phyloP scores from a whole-genome alignment of 2,113 vertebrate species.

The Toxotes jaculatrix region DNA sequence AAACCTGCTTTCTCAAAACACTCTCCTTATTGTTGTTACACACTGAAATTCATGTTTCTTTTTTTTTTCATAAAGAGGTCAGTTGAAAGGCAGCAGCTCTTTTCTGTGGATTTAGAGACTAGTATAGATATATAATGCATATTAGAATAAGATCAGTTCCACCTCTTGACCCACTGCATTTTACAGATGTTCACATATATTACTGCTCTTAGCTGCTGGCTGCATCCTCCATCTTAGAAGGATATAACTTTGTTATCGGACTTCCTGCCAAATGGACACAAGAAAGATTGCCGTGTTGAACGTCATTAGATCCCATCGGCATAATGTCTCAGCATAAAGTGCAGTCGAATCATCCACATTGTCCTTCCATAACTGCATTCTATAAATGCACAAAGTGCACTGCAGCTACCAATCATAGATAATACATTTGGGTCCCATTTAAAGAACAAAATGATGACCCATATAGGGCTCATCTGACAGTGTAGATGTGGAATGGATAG shows the following conservation, averaged over 20 bases:
- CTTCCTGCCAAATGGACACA: conserved; percentile 69
- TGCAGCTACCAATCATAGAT: conserved; percentile 57
- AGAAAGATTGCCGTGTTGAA: conserved; percentile 65
- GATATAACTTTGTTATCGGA: conserved; percentile 57
- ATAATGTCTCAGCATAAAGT: conserved; percentile 69
- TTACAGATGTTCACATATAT: conserved; percentile 43
- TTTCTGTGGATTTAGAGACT: conserved; percentile 30
- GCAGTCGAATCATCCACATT: conserved; percentile 64
- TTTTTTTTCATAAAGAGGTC: conserved; percentile 22
- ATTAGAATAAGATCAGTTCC: conserved; percentile 41
- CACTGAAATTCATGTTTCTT: conserved; percentile 7
- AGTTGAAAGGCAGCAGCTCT: conserved; percentile 17
- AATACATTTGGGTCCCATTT: conserved; percentile 51
- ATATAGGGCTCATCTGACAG: conserved; percentile 29
- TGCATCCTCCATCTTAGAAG: conserved; percentile 29
- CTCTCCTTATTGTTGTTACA: not conserved
- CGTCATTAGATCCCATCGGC: conserved; percentile 57
- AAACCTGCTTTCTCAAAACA: conserved; percentile 14
- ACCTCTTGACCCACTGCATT: conserved; percentile 41
- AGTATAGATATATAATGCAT: conserved; percentile 21
- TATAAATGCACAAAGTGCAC: conserved; percentile 64
- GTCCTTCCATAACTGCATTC: conserved; percentile 62
- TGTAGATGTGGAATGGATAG: conserved; percentile 20
- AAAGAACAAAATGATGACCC: conserved; percentile 54
- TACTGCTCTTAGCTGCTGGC: conserved; percentile 13